Percentiles rank a stretch among this genome's conserved stretches.
These are phyloP conservation scores for Allolobophora icterica DNA, from an alignment of 2,888 invertebrate species.

Conservation along the genomic window DNA sequence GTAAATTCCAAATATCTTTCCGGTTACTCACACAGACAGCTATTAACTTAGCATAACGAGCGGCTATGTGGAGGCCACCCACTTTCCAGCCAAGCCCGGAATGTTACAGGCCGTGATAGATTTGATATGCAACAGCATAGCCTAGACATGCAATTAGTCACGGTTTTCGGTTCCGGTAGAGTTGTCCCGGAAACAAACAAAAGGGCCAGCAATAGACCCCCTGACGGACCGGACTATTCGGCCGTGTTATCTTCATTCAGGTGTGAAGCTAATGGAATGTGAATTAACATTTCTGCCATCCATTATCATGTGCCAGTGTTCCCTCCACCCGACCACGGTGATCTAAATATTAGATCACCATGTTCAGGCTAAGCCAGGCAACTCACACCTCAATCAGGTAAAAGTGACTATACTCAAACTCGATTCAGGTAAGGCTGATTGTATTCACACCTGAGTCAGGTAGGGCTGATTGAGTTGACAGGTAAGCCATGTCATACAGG, in stretches of 20 bases:
- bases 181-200: not conserved
- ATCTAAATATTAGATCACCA: not conserved
- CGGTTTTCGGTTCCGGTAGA: not conserved
- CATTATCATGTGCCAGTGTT: no score
- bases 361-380: not conserved
- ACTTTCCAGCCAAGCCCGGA: no score
- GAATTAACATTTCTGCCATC: not conserved
- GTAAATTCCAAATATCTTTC: not conserved
- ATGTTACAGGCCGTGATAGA: not conserved
- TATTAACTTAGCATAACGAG: not conserved
- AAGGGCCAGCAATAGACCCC: not conserved
- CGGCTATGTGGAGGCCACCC: not conserved
- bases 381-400: not conserved
- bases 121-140: not conserved
- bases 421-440: not conserved
- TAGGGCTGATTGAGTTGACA: not conserved
- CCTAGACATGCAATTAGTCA: not conserved
- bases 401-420: not conserved
- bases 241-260: no score
- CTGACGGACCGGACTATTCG: no score
- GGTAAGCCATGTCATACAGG: not conserved
- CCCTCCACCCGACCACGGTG: not conserved
- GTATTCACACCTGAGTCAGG: not conserved
- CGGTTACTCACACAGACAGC: not conserved
- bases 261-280: not conserved